Conservation (phyloP, 2,113 vertebrate genomes). For the Prionailurus bengalensis region DNA sequence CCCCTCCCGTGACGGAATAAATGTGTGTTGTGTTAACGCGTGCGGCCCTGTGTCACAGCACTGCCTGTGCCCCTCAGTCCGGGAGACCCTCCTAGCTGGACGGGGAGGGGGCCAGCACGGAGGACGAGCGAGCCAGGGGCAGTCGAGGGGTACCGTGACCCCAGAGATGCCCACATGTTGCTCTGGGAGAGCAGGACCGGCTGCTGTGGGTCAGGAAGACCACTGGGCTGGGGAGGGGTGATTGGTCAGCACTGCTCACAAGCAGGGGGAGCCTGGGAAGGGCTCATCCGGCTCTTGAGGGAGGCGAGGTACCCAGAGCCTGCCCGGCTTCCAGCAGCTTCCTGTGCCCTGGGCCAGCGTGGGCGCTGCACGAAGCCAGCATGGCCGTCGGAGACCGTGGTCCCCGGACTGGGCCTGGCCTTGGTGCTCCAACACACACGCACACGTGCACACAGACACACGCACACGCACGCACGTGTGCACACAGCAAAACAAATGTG, state of each 20-base stretch:
- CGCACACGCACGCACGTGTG: fast-evolving
- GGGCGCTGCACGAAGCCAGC: too few species aligned
- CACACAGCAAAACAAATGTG: neutral
- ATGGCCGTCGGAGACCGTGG: fast-evolving
- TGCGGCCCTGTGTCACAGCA: neutral
- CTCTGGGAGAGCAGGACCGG: neutral
- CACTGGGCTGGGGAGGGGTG: too few species aligned
- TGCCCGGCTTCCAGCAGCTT: neutral
- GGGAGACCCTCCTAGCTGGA: neutral
- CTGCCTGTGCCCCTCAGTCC: too few species aligned
- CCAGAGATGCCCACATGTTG: fast-evolving
- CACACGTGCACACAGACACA: fast-evolving
- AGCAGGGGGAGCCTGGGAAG: neutral
- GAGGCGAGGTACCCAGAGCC: fast-evolving
- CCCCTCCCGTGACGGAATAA: neutral
- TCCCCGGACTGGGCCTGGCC: neutral
- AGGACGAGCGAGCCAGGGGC: too few species aligned
- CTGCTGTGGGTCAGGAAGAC: neutral
- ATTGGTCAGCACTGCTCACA: fast-evolving
- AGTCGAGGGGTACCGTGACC: neutral
- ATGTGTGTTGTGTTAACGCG: neutral
- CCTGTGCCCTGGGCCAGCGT: neutral
- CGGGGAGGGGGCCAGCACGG: neutral
- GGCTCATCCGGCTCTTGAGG: neutral
- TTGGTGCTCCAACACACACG: fast-evolving